These are phyloP conservation scores for Noctilio leporinus DNA, from an alignment of 2,113 vertebrate genomes.

Conservation along the genomic window DNA sequence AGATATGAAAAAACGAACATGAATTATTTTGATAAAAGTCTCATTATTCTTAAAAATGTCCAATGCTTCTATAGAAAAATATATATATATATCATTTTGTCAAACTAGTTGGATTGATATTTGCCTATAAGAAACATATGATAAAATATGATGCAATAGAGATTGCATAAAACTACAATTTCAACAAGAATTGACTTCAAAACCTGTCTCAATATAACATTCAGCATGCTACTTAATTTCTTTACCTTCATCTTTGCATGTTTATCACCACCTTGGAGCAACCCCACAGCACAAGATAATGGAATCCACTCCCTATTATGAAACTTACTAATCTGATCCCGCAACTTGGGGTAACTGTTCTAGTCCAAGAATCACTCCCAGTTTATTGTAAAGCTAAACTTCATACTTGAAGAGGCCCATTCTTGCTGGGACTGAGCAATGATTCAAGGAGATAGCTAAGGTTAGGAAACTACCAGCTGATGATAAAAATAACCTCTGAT, in stretches of 20 bases:
- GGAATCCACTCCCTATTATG: background rate
- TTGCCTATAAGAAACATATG: background rate
- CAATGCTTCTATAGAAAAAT: background rate
- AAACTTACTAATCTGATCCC: background rate
- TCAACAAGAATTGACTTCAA: background rate
- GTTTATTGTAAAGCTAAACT: background rate
- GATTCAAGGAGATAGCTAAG: background rate
- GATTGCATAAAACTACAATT: background rate
- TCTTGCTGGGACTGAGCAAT: background rate
- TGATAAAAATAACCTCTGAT: background rate
- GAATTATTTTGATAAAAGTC: background rate
- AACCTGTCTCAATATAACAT: background rate
- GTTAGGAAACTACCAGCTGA: background rate
- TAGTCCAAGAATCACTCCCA: background rate
- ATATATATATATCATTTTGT: background rate
- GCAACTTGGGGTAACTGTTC: background rate
- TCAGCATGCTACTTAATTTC: background rate
- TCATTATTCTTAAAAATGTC: background rate
- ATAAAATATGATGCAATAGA: background rate
- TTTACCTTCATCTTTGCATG: background rate
- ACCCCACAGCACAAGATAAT: background rate
- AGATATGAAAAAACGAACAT: background rate
- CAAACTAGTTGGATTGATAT: background rate
- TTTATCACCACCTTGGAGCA: background rate
- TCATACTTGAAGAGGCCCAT: background rate